A percentile compares a stretch with the other conserved stretches of the same genome.
phyloP scores from a whole-genome alignment of 64 coral and sea anemone genomes.

The Montipora efflorescens region DNA sequence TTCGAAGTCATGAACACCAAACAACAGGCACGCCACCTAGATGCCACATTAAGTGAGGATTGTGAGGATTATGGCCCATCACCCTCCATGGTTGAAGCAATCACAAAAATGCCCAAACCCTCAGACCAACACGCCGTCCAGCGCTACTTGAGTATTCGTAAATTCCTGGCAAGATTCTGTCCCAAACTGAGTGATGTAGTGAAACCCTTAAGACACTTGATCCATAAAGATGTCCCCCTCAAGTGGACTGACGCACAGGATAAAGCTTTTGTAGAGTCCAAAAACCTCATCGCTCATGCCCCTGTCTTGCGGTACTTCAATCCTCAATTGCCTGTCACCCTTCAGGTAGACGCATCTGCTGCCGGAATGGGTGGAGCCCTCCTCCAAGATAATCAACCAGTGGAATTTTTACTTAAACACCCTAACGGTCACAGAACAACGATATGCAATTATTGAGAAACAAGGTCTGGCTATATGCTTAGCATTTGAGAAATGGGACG shows the following conservation, averaged over 20 bases:
- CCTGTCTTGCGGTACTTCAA: too few species aligned
- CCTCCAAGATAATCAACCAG: constrained; percentile 43
- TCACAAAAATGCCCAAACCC: constrained; percentile 39
- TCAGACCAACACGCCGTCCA: constrained; percentile 33
- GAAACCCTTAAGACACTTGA: constrained; percentile 37
- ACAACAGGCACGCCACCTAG: too few species aligned
- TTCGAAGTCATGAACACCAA: too few species aligned
- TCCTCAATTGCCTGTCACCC: not conserved
- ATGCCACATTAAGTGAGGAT: too few species aligned
- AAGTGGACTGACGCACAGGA: constrained; percentile 42
- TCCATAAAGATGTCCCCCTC: constrained; percentile 37
- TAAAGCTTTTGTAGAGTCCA: constrained; percentile 38
- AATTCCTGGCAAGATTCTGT: constrained; percentile 57
- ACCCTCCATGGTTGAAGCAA: constrained; percentile 57
- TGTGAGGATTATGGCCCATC: not conserved
- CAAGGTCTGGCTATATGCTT: constrained; percentile 18
- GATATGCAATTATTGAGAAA: constrained; percentile 53
- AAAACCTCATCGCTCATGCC: not conserved
- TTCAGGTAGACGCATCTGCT: constrained; percentile 40
- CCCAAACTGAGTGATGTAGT: constrained; percentile 34
- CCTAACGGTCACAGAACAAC: constrained; percentile 17
- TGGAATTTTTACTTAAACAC: constrained; percentile 34
- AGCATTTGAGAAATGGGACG: constrained; percentile 36
- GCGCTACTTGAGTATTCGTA: constrained; percentile 47
- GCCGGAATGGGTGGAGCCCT: constrained; percentile 48